A percentile compares a stretch with the other conserved stretches of the same genome.
phyloP scores from a whole-genome alignment of 2,797 vertebrate genomes.

The Oreonectes daqikongensis region DNA sequence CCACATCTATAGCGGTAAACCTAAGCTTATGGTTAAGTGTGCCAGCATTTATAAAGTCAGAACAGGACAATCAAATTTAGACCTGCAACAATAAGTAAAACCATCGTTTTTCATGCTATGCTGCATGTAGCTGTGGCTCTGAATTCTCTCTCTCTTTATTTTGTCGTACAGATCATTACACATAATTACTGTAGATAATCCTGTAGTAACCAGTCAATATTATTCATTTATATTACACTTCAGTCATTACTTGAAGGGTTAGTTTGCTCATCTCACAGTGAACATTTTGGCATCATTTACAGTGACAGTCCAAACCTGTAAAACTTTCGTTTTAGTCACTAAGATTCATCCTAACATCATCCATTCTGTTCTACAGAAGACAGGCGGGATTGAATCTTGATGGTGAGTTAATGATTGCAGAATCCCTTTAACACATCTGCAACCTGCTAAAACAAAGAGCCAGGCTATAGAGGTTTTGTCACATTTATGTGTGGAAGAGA shows the following conservation, averaged over 20 bases:
- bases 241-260: conserved; percentile 2
- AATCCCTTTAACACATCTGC: conserved; percentile 55
- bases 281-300: not conserved
- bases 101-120: conserved; percentile 16
- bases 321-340: not conserved
- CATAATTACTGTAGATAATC: conserved; percentile 14
- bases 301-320: not conserved
- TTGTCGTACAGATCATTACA: conserved; percentile 2
- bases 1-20: not conserved
- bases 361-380: not conserved
- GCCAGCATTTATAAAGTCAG: too few relatives aligned
- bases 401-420: conserved; percentile 1
- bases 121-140: conserved; percentile 4
- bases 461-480: not conserved
- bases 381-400: not conserved
- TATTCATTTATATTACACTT: conserved; percentile 26
- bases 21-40: too few relatives aligned
- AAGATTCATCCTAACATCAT: not conserved
- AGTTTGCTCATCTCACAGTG: not conserved
- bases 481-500: not conserved
- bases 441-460: conserved; percentile 45
- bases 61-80: not conserved
- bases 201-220: conserved; percentile 3
- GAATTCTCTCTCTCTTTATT: too few relatives aligned
- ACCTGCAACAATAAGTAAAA: not conserved